These are phyloP conservation scores for Eremophila alpestris DNA, from an alignment of 2,797 vertebrate genomes.

Conservation along the genomic window DNA sequence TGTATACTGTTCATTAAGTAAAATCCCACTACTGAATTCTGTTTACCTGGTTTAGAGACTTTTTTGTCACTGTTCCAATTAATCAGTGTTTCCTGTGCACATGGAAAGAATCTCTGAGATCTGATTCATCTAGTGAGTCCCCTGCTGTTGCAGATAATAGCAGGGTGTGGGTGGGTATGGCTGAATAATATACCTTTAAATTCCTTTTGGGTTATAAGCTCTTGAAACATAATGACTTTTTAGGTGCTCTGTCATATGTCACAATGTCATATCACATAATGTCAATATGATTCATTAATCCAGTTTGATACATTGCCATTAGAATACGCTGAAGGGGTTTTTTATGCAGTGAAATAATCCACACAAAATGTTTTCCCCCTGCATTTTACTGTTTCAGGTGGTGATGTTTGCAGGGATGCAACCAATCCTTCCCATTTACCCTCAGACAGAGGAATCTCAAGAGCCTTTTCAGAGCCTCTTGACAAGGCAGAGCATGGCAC, in stretches of 20 bases:
- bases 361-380: not conserved
- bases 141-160: not conserved
- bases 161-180: not conserved
- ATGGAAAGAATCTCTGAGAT: slow-evolving; percentile 24
- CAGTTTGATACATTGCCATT: not conserved
- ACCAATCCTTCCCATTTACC: not conserved
- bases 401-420: not conserved
- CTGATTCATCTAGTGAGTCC: not conserved
- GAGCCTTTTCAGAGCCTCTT: slow-evolving; percentile 7
- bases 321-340: not conserved
- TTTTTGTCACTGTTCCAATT: slow-evolving; percentile 32
- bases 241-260: not conserved
- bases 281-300: slow-evolving; percentile 22
- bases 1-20: slow-evolving; percentile 16
- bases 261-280: not conserved
- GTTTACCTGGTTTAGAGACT: slow-evolving; percentile 29
- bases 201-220: not conserved
- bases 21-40: slow-evolving; percentile 32
- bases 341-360: not conserved
- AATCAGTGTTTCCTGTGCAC: slow-evolving; percentile 37
- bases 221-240: not conserved
- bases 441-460: slow-evolving; percentile 7
- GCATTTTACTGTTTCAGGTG: not conserved
- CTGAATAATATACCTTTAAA: slow-evolving; percentile 38
- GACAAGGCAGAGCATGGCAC: not conserved